Percentiles rank a stretch among this genome's conserved stretches.
These are phyloP conservation scores for Channallabes apus DNA, from an alignment of 2,797 vertebrate genomes.

Conservation along the genomic window DNA sequence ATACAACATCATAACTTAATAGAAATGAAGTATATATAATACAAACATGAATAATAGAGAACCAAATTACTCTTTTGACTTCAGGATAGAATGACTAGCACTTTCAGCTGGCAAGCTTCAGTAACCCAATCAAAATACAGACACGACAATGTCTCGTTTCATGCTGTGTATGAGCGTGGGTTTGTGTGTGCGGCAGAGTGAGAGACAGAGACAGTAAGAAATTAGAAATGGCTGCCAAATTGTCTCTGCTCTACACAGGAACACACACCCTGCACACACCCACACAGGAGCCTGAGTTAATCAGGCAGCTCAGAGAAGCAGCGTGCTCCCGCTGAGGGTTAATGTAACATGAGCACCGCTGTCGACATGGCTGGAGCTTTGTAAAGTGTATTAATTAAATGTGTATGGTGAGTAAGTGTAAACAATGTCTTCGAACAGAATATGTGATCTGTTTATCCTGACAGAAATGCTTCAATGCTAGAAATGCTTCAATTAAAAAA, in stretches of 20 bases:
- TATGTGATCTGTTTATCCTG: background rate
- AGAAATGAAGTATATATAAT: background rate
- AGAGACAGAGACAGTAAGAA: background rate
- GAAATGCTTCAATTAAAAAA: background rate
- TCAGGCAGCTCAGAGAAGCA: conserved; percentile 23
- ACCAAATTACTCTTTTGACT: background rate
- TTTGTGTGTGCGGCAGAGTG: background rate
- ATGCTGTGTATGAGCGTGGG: background rate
- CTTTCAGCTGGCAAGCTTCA: background rate
- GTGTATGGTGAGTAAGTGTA: background rate
- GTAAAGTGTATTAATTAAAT: background rate
- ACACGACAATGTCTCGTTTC: background rate
- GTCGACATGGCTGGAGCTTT: background rate
- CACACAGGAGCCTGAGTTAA: conserved; percentile 23
- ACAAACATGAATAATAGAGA: background rate
- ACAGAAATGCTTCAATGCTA: background rate
- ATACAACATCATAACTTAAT: background rate
- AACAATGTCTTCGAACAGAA: background rate
- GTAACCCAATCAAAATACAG: background rate
- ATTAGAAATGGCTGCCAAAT: conserved; percentile 17
- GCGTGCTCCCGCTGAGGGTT: conserved; percentile 15
- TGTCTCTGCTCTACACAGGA: conserved; percentile 1
- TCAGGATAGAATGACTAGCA: background rate
- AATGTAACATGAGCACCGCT: background rate
- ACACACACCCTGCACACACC: conserved; percentile 16